Evolutionary conservation across 2,797 vertebrate species (phyloP), one percentile per base, ranked within the genome.

Genomic region (Acrossocheilus wenchowensis): DNA sequence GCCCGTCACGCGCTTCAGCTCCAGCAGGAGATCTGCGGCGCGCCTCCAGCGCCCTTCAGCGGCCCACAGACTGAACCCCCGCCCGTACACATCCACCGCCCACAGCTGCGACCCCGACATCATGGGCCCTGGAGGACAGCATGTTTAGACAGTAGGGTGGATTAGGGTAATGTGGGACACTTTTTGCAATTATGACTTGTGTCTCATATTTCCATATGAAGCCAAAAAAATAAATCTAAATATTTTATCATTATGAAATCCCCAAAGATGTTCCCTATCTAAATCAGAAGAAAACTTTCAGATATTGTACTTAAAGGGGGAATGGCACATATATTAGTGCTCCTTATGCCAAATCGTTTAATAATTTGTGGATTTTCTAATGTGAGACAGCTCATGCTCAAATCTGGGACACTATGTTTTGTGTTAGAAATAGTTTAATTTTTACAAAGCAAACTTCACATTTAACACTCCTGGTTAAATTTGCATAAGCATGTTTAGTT

Each of bases 21-120:
- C 97, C 92, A 98, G 93, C 66, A 97, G 95, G 0, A 91, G 66
- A 77, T 98, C 97, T 68, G 94, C 96, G 6, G 95, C 96, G 0
- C 95, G 96, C 73, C 96, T 96, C 98, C 98, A 99, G 90, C 92
- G 93, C 91, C 97, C 97, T 62, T 96, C 94, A 0, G 96, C 93
- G 0, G 97, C 97, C 77, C 96, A 96, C 0, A 99, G 95, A 0
- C 96, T 97, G 93, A 97, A 97, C 74, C 98, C 97, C 71, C 96
- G 94, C 69, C 98, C 98, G 1, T 98, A 98, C 90, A 98, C 96
- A 81, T 99, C 98, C 90, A 98, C 97, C 0, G 97, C 97, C 98
- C 98, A 99, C 90, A 99, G 90, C 87, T 95, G 93, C 0, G 97
- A 97, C 89, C 94, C 91, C 66, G 97, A 94, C 96, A 97, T 97